These are phyloP conservation scores for Tachina fera DNA, from an alignment of 2,888 invertebrate genomes.

Conservation along the genomic window DNA sequence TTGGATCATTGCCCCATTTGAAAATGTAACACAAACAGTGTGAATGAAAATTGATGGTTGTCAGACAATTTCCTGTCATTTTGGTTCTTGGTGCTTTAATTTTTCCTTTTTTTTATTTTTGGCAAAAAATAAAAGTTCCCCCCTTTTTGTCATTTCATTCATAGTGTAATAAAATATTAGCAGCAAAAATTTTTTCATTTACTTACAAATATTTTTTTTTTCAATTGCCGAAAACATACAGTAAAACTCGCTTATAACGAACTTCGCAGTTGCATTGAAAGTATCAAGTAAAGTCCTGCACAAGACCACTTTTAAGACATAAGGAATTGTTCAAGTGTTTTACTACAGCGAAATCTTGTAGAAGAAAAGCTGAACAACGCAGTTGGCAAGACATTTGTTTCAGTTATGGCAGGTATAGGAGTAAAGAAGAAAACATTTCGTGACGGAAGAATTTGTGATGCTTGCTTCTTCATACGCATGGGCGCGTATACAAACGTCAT, in stretches of 20 bases:
- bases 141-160: conserved; percentile 24
- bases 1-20: not conserved
- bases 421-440: too few species aligned
- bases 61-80: conserved; percentile 37
- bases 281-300: too few species aligned
- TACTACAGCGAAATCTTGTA: too few species aligned
- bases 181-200: conserved; percentile 7
- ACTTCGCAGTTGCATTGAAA: not conserved
- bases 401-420: too few species aligned
- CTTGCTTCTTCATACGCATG: too few species aligned
- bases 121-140: conserved; percentile 10
- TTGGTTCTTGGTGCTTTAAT: not conserved
- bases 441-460: too few species aligned
- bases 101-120: not conserved
- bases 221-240: conserved; percentile 12
- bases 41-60: conserved; percentile 34
- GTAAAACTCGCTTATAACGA: too few species aligned
- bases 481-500: too few species aligned
- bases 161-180: conserved; percentile 38
- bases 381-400: too few species aligned
- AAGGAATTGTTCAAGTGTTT: too few species aligned
- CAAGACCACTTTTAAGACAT: too few species aligned
- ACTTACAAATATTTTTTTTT: conserved; percentile 39
- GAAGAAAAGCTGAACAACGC: too few species aligned
- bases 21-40: conserved; percentile 7